Evolutionary conservation across 2,113 vertebrate genomes (phyloP), one percentile per base, ranked within the genome.

Genomic region (Tursiops truncatus): DNA sequence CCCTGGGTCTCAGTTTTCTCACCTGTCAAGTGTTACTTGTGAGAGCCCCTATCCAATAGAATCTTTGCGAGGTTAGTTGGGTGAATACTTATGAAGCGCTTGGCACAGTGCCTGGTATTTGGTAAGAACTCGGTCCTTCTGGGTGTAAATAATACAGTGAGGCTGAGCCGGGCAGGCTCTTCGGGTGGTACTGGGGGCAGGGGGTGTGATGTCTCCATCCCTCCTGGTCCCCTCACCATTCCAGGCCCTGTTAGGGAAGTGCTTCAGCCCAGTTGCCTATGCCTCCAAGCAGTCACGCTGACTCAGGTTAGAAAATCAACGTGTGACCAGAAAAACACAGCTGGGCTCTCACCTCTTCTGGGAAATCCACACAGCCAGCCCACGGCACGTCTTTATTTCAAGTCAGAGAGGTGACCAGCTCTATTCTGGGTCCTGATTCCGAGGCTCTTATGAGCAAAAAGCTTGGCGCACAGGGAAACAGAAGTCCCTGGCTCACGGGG

Each of bases 261-360:
- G 26, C 56, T 94, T 94, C 91, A 94, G 70, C 26, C 95, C 8
- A 17, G 90, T 92, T 77, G 68, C 31, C 82, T 89, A 81, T 89
- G 23, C 94, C 94, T 95, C 71, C 47, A 38, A 73, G 77, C 17
- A 65, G 80, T 71, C 41, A 2, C 36, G 89, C 96, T 93, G 94
- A 97, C 94, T 98, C 94, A 98, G 58, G 53, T 81, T 89, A 80
- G 65, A 90, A 97, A 96, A 97, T 97, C 97, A 91, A 47, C 97
- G 94, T 71, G 83, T 95, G 94, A 93, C 89, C 94, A 92, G 65
- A 76, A 88, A 81, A 95, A 65, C 92, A 91, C 73, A 90, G 41
- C 88, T 13, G 53, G 76, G 47, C 31, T 44, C 89, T 93, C 81
- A 21, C 50, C 85, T 91, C 70, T 94, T 90, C 88, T 92, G 82